Percentiles rank a stretch among this genome's conserved stretches.
Evolutionary conservation across 1,140 invertebrate species (phyloP).

Genomic region (Euschistus heros): DNA sequence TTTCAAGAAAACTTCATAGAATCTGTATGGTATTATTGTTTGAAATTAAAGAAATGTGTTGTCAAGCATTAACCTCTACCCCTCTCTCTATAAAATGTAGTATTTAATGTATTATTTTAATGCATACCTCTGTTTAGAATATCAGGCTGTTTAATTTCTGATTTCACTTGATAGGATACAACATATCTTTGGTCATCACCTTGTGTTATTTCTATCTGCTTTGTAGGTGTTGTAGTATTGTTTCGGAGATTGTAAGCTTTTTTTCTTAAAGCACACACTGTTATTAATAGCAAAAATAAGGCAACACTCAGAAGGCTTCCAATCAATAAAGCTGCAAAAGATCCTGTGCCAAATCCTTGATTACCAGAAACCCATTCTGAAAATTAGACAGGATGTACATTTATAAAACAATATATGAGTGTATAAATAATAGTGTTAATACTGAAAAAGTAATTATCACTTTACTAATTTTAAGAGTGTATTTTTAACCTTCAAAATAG

Average conservation of each 20-base stretch:
- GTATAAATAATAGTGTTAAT: too few species aligned
- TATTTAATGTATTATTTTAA: not conserved
- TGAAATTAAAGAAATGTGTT: not conserved
- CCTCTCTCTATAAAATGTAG: too few species aligned
- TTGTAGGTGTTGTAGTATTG: constrained; percentile 39
- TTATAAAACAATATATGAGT: too few species aligned
- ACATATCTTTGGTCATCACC: constrained; percentile 44
- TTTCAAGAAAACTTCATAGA: not conserved
- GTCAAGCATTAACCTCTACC: too few species aligned
- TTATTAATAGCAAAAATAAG: constrained; percentile 48
- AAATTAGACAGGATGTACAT: constrained; percentile 25
- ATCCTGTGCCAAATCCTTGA: constrained; percentile 22
- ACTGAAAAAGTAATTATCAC: too few species aligned
- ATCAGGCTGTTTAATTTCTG: constrained; percentile 41
- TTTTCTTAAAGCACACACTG: constrained; percentile 42
- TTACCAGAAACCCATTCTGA: constrained; percentile 45
- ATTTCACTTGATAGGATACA: constrained; percentile 42
- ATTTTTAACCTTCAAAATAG: too few species aligned
- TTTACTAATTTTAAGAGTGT: too few species aligned
- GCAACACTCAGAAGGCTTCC: constrained; percentile 50
- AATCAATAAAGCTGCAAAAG: constrained; percentile 34
- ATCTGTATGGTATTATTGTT: not conserved
- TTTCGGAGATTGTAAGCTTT: constrained; percentile 31
- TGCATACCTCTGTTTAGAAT: constrained; percentile 43
- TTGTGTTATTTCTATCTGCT: constrained; percentile 41